These are phyloP conservation scores for Campylomormyrus numenius DNA, from an alignment of 2,113 vertebrate species.

Conservation along the genomic window DNA sequence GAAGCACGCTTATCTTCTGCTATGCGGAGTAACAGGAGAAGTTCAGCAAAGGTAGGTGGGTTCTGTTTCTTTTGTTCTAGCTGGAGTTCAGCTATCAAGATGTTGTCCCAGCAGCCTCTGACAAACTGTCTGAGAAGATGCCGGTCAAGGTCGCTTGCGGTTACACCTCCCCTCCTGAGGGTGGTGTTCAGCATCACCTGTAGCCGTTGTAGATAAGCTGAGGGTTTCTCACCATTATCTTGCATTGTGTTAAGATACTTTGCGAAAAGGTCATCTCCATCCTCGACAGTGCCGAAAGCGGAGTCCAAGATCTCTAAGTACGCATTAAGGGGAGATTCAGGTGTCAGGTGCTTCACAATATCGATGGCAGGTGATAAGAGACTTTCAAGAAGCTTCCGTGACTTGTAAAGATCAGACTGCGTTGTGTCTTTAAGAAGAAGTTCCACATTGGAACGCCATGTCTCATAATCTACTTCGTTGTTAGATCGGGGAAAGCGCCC, in stretches of 20 bases:
- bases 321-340: no score
- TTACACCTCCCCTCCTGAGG: conserved; percentile 21
- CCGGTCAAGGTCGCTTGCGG: not conserved
- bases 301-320: no score
- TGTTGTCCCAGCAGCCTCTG: conserved; percentile 17
- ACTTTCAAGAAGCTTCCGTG: not conserved
- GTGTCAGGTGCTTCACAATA: no score
- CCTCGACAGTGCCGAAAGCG: no score
- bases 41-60: conserved; percentile 18
- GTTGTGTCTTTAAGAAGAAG: not conserved
- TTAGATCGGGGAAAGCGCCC: no score
- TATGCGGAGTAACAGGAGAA: conserved; percentile 17
- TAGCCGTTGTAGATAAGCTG: not conserved
- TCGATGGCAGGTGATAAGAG: no score
- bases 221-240: no score
- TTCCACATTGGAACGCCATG: not conserved
- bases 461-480: not conserved
- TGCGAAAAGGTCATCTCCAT: not conserved
- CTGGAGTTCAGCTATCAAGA: conserved; percentile 22
- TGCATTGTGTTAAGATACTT: no score
- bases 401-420: not conserved
- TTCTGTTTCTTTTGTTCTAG: conserved; percentile 13
- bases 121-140: conserved; percentile 19
- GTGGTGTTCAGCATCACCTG: conserved; percentile 4
- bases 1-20: conserved; percentile 17